A percentile compares a stretch with the other conserved stretches of the same genome.
phyloP scores from a whole-genome alignment of 2,888 invertebrate genomes.

The Acrobasis repandana region DNA sequence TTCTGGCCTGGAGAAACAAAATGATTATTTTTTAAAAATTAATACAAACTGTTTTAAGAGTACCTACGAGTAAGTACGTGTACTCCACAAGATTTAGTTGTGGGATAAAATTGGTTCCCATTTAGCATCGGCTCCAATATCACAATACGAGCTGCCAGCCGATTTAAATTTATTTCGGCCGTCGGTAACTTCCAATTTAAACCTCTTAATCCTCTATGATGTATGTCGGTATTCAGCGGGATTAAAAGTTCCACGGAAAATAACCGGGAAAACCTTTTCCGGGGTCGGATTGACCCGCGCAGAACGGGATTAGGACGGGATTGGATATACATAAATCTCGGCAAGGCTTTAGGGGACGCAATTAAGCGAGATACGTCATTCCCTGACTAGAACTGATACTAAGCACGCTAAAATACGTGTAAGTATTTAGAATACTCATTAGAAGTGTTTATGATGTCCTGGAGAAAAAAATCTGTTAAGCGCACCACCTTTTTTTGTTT shows the following conservation, averaged over 20 bases:
- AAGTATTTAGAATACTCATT: neutral
- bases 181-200: constrained; percentile 84
- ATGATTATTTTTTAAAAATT: too few relatives aligned
- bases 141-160: constrained; percentile 81
- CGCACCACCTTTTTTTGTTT: neutral
- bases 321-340: constrained; percentile 82
- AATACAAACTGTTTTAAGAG: constrained; percentile 48
- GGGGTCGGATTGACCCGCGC: constrained; percentile 81
- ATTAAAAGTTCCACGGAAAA: constrained; percentile 84
- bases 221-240: constrained; percentile 82
- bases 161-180: constrained; percentile 83
- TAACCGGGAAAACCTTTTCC: constrained; percentile 83
- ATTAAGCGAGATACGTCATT: constrained; percentile 82
- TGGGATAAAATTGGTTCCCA: constrained; percentile 75
- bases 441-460: neutral
- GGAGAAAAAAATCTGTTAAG: neutral
- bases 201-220: constrained; percentile 84
- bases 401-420: constrained; percentile 48
- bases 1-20: too few relatives aligned
- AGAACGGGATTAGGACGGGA: constrained; percentile 80
- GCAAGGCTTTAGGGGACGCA: constrained; percentile 78
- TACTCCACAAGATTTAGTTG: constrained; percentile 68
- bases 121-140: constrained; percentile 79
- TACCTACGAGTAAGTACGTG: too few relatives aligned
- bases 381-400: constrained; percentile 68